These are phyloP conservation scores for Stramonita haemastoma DNA, from an alignment of 2,888 invertebrate species.

Conservation along the genomic window DNA sequence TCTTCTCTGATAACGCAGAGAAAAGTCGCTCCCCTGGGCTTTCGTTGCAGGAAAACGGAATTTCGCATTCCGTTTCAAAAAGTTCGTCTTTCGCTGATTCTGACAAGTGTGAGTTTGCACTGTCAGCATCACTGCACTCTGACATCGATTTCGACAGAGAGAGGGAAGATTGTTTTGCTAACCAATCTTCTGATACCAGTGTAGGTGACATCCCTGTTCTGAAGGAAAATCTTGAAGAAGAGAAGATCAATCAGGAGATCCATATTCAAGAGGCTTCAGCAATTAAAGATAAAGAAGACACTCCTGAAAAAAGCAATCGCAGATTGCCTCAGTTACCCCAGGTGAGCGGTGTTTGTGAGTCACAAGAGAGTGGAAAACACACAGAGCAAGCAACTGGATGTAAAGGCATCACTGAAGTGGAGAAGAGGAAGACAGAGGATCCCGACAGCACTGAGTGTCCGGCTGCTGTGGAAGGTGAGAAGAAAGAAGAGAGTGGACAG, in stretches of 20 bases:
- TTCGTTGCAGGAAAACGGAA: conserved; percentile 15
- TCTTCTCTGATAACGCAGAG: background rate
- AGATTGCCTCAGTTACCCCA: background rate
- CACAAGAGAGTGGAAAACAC: background rate
- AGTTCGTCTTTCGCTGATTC: background rate
- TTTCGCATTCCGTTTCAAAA: background rate
- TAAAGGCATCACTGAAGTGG: background rate
- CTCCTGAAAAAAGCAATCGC: background rate
- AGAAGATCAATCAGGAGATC: background rate
- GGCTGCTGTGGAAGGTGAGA: background rate
- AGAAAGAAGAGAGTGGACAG: background rate
- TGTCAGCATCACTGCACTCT: background rate
- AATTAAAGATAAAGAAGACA: background rate
- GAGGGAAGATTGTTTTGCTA: background rate
- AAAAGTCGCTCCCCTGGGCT: background rate
- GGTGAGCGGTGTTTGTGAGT: background rate
- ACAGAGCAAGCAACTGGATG: background rate
- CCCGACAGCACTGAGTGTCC: background rate
- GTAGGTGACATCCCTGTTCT: background rate
- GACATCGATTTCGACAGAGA: background rate
- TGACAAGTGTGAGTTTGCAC: background rate
- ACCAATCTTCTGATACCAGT: conserved; percentile 8
- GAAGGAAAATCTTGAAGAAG: background rate
- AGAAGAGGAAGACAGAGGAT: conserved; percentile 25
- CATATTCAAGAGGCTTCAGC: background rate